A percentile compares a stretch with the other conserved stretches of the same genome.
These are phyloP conservation scores for Etheostoma perlongum DNA, from an alignment of 2,797 vertebrate genomes.

Conservation along the genomic window DNA sequence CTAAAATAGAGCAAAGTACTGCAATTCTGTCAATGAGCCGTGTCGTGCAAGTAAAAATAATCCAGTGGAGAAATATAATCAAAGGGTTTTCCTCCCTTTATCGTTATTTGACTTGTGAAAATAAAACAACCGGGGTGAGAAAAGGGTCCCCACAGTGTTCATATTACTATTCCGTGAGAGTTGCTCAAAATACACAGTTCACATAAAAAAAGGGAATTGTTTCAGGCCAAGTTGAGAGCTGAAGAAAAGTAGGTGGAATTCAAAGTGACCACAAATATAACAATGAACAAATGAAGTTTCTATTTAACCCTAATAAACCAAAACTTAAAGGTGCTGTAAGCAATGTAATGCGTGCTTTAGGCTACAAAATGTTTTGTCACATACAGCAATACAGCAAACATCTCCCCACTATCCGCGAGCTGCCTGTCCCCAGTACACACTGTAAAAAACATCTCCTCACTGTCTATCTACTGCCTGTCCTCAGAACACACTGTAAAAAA, in stretches of 20 bases:
- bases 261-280: neutral
- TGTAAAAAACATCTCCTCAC: too few relatives aligned
- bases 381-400: too few relatives aligned
- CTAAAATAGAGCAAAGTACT: constrained; percentile 69
- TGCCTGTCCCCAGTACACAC: too few relatives aligned
- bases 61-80: constrained; percentile 73
- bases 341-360: too few relatives aligned
- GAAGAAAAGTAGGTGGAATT: neutral
- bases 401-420: too few relatives aligned
- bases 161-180: constrained; percentile 3
- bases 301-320: neutral
- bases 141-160: constrained; percentile 38
- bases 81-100: constrained; percentile 52
- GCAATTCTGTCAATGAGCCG: constrained; percentile 76
- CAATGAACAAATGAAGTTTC: neutral
- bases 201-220: constrained; percentile 2
- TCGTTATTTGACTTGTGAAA: constrained; percentile 52
- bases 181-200: constrained; percentile 9
- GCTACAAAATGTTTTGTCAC: too few relatives aligned
- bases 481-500: too few relatives aligned
- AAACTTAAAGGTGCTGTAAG: neutral
- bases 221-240: neutral
- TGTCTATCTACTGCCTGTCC: too few relatives aligned
- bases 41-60: constrained; percentile 73
- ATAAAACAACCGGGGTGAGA: constrained; percentile 31